Conservation (phyloP, 2,888 invertebrate genomes). For the Choreutis nemorana region DNA sequence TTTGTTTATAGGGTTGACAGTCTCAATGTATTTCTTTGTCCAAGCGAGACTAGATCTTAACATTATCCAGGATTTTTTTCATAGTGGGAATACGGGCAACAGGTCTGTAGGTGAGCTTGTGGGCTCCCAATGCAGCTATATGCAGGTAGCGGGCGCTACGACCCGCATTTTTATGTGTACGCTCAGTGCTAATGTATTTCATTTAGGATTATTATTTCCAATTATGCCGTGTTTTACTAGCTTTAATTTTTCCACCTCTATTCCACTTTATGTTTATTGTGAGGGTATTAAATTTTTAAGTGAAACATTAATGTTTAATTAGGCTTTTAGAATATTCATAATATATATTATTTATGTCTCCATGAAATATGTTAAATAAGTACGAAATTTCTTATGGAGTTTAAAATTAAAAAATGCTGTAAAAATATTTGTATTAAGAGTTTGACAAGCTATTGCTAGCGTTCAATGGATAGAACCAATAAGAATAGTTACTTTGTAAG, state of each 20-base stretch:
- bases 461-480: constrained; percentile 12
- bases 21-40: constrained; percentile 18
- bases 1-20: too few relatives aligned
- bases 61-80: constrained; percentile 57
- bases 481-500: constrained; percentile 13
- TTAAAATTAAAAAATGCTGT: not conserved
- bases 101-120: constrained; percentile 61
- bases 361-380: not conserved
- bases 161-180: constrained; percentile 14
- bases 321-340: not conserved
- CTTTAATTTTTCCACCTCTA: too few relatives aligned
- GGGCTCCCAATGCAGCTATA: constrained; percentile 43
- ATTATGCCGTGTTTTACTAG: not conserved
- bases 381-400: not conserved
- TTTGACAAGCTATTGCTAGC: constrained; percentile 9
- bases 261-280: too few relatives aligned
- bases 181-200: not conserved
- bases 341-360: not conserved
- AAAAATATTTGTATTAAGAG: constrained; percentile 3
- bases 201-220: not conserved
- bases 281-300: too few relatives aligned
- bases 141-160: constrained; percentile 37
- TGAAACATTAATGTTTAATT: too few relatives aligned
- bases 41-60: constrained; percentile 44
- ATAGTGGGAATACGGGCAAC: constrained; percentile 63